Percentiles rank a stretch among this genome's conserved stretches.
Evolutionary conservation across 64 coral and sea anemone species (phyloP).

Genomic region (Actinia tenebrosa): DNA sequence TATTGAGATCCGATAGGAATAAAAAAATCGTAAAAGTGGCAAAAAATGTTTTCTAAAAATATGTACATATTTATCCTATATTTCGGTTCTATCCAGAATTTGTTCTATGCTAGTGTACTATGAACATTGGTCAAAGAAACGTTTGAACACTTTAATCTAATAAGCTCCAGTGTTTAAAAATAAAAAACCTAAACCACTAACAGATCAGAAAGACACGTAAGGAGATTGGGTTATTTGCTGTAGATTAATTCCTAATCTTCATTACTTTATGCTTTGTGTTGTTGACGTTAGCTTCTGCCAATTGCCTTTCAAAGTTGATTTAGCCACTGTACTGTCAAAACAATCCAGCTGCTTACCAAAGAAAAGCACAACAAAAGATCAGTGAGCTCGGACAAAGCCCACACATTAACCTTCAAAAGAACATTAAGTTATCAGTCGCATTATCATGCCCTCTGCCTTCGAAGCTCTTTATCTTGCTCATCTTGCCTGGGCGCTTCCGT

Average conservation of each 20-base stretch:
- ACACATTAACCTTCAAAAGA: conserved; percentile 16
- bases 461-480: conserved; percentile 2
- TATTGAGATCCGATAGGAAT: background rate
- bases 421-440: conserved; percentile 4
- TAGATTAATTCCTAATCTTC: conserved; percentile 1
- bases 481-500: conserved; percentile 19
- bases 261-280: conserved; percentile 2
- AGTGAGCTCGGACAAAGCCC: conserved; percentile 8
- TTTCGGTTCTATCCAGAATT: background rate
- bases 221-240: conserved; percentile 3
- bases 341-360: conserved; percentile 9
- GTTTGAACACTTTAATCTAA: background rate
- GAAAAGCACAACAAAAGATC: conserved; percentile 13
- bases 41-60: background rate
- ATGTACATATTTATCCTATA: background rate
- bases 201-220: conserved; percentile 1
- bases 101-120: background rate
- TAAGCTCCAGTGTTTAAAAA: background rate
- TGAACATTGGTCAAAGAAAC: background rate
- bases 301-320: conserved; percentile 20
- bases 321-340: conserved; percentile 13
- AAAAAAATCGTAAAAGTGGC: background rate
- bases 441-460: conserved; percentile 6
- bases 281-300: background rate
- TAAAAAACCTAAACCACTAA: background rate